These are phyloP conservation scores for Xiphorhynchus elegans DNA, from an alignment of 2,113 vertebrate genomes.

Conservation along the genomic window DNA sequence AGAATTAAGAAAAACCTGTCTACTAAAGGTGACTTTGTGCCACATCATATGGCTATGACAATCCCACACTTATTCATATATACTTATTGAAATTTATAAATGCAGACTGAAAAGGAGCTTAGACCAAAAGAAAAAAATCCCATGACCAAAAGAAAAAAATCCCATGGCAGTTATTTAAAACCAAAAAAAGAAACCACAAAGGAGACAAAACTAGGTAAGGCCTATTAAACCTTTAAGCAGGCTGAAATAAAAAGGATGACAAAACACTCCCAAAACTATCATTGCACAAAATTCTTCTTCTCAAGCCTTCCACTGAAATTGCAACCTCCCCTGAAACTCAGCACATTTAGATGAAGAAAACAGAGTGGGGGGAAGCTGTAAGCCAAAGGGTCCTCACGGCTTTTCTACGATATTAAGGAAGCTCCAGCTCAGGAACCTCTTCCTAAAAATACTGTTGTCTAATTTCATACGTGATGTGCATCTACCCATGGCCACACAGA, in stretches of 20 bases:
- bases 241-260: neutral
- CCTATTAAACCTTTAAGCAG: neutral
- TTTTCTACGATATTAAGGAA: neutral
- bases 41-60: neutral
- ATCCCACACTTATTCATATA: neutral
- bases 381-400: neutral
- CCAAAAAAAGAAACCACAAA: neutral
- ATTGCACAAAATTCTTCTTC: neutral
- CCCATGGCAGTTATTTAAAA: too few species aligned
- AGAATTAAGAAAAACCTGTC: neutral
- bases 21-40: neutral
- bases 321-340: neutral
- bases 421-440: neutral
- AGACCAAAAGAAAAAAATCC: neutral
- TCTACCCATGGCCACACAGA: neutral
- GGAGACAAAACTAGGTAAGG: neutral
- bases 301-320: neutral
- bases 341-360: neutral
- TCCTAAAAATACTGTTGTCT: neutral
- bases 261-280: neutral
- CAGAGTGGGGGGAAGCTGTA: neutral
- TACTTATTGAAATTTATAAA: neutral
- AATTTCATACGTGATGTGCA: neutral
- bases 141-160: neutral
- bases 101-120: neutral